Percentiles rank a stretch among this genome's conserved stretches.
Conservation (phyloP, 1,140 invertebrate genomes). For the Apis laboriosa region DNA sequence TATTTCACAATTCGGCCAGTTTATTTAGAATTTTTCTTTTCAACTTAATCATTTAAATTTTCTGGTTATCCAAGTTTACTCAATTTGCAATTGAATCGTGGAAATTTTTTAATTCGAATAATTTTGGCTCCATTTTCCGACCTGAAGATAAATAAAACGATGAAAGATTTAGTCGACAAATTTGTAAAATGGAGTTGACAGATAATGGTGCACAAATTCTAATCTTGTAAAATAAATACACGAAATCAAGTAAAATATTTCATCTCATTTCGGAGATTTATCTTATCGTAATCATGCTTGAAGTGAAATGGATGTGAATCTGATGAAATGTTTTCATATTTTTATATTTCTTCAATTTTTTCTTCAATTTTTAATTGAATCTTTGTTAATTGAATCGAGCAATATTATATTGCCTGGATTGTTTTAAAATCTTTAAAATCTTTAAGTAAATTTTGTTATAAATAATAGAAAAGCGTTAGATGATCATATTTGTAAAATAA, state of each 20-base stretch:
- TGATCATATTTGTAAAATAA: too few species aligned
- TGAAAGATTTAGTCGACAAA: background rate
- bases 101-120: background rate
- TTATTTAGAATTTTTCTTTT: conserved; percentile 13
- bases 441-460: too few species aligned
- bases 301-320: background rate
- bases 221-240: too few species aligned
- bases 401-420: too few species aligned
- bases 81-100: background rate
- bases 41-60: background rate
- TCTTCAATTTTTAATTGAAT: too few species aligned
- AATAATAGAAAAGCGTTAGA: too few species aligned
- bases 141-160: background rate
- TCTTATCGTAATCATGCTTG: background rate
- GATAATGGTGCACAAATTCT: background rate
- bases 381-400: too few species aligned
- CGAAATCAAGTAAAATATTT: background rate
- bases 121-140: background rate
- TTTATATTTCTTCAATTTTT: background rate
- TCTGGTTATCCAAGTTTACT: too few species aligned
- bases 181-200: background rate
- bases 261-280: background rate
- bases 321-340: background rate
- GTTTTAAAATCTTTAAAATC: too few species aligned
- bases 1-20: background rate